Percentiles rank a stretch among this genome's conserved stretches.
Conservation (phyloP, 2,888 invertebrate genomes). For the Malthinus seriepunctatus region DNA sequence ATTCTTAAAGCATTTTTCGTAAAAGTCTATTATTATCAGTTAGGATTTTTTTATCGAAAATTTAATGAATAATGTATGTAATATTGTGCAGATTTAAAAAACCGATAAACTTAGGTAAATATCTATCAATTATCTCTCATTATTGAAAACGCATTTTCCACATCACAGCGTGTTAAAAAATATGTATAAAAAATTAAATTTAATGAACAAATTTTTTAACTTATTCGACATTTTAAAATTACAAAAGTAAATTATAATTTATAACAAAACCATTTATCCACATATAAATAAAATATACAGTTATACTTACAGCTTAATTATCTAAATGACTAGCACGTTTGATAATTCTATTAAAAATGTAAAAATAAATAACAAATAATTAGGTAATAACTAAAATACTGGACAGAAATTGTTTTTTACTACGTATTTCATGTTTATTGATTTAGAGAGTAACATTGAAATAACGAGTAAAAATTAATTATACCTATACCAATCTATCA, state of each 20-base stretch:
- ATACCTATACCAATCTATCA: neutral
- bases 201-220: constrained; percentile 14
- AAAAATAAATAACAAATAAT: constrained; percentile 46
- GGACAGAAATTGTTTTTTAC: neutral
- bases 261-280: constrained; percentile 44
- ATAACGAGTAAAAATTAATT: neutral
- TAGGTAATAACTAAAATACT: constrained; percentile 3
- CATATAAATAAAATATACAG: constrained; percentile 50
- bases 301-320: constrained; percentile 48
- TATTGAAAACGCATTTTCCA: constrained; percentile 2
- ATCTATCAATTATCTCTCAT: neutral
- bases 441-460: neutral
- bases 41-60: no score
- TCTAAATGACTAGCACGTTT: constrained; percentile 53
- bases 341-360: constrained; percentile 43
- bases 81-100: neutral
- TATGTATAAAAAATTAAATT: constrained; percentile 19
- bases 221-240: constrained; percentile 13
- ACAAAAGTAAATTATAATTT: constrained; percentile 16
- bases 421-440: neutral
- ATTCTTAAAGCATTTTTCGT: no score
- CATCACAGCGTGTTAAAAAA: neutral
- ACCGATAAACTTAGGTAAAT: neutral
- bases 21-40: no score
- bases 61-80: neutral